Base-by-base conservation (phyloP, 2,888 invertebrate genomes). In the Pammene fasciana region DNA sequence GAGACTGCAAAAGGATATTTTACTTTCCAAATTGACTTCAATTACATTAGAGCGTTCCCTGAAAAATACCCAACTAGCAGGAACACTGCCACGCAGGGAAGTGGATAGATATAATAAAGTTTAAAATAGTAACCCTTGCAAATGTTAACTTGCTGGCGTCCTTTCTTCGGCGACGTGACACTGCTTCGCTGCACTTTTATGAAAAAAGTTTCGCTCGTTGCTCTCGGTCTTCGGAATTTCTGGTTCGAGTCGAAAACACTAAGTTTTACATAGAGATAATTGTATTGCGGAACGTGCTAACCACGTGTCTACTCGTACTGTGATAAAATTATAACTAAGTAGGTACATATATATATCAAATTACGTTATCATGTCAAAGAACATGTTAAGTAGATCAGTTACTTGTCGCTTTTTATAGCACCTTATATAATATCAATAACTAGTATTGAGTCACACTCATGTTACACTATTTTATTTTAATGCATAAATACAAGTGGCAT, bases 171-270 rank as follows among this genome's bases (percentile, higher is more conserved):
- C 82, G 84, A 85, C 70, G 59, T 70, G 70, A 70, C 65, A 70
- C 86, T 86, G 84, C 83, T 81, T 83, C 83, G 82, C 78, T 82
- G 84, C 85, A 86, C 87, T 90, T 89, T 90, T 91, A 91, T 91
- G 90, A 90, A 90, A 90, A 90, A 91, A 92, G 85, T 91, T 91
- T 88, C 79, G 67, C 82, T 76, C 83, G 83, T 82, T 87, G 87
- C 88, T 87, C 82, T 88, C 78, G 78, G 78, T 78, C 80, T 82
- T 78, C 81, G 76, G 76, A 84, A 84, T 84, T 82, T 84, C 77
- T 76, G 76, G 73, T 79, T 82, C 72, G 75, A 79, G 73, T 75
- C 77, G 79, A 81, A 82, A 82, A 77, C 72, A 68, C 67, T 60
- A 70, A 71, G 66, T 66, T 67, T 67, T 71, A 41, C 45, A 43